These are phyloP conservation scores for Pandion haliaetus DNA, from an alignment of 2,113 vertebrate genomes.

Conservation along the genomic window DNA sequence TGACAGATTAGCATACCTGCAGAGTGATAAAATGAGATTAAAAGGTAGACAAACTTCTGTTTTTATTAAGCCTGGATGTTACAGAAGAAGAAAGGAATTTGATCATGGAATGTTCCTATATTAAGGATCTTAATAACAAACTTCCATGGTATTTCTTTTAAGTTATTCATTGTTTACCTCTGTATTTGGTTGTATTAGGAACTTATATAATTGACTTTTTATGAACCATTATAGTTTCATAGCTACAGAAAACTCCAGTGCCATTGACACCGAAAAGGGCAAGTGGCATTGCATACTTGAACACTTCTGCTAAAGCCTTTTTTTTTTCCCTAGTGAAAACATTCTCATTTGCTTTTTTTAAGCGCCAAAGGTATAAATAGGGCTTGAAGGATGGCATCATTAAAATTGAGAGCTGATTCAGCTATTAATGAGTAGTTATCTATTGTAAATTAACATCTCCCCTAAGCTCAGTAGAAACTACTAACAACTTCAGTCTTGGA, in stretches of 20 bases:
- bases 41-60: slow-evolving; percentile 27
- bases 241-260: background rate
- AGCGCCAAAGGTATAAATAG: background rate
- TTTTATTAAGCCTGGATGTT: slow-evolving; percentile 28
- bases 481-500: background rate
- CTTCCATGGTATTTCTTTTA: background rate
- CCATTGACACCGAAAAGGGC: background rate
- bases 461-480: background rate
- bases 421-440: background rate
- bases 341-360: background rate
- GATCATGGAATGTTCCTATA: background rate
- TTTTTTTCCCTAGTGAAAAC: background rate
- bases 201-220: background rate
- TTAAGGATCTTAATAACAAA: slow-evolving; percentile 2
- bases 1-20: slow-evolving; percentile 42
- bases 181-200: background rate
- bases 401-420: background rate
- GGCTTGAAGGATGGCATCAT: background rate
- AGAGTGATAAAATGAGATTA: slow-evolving; percentile 58
- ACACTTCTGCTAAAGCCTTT: background rate
- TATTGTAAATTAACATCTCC: background rate
- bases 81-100: slow-evolving; percentile 39
- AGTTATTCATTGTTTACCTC: background rate
- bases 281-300: background rate
- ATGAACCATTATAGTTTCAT: background rate